Evolutionary conservation across 2,888 invertebrate genomes (phyloP), one percentile per base, ranked within the genome.

Genomic region (Hypomecis atomaria): DNA sequence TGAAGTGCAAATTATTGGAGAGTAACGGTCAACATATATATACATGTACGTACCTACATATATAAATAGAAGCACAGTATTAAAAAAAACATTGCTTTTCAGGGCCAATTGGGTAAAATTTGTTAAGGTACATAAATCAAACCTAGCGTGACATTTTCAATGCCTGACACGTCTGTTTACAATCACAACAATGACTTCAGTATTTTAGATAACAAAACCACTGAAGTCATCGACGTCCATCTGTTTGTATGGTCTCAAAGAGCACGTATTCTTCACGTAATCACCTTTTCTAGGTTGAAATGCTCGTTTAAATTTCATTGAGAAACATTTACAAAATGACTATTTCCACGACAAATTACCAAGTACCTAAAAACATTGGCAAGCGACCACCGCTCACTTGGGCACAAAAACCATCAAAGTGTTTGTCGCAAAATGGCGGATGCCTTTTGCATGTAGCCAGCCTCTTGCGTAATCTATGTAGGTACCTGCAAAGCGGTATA

Each of bases 361-460:
- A 69, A 73, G 72, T 65, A 23, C 23, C 23, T 23, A 77, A 78
- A 81, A 81, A 75, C 75, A 77, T 79, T 76, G 70, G 71, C 69
- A 71, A 77, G 73, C 71, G 71, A 70, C 70, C 75, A 75, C 86
- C 87, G 83, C 74, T 88, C 87, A 89, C 88, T 86, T 85, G 83
- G 77, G 75, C 77, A 76, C 80, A 85, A 85, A 87, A 88, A 84
- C 81, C 82, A 83, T 83, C 80, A 83, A 81, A 81, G 77, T 79
- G 78, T 75, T 85, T 83, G 82, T 88, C 86, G 73, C 85, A 90
- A 90, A 86, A 90, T 88, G 89, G 88, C 89, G 87, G 86, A 82
- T 80, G 73, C 78, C 76, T 83, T 77, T 81, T 79, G 79, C 79
- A 78, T 81, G 78, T 75, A 78, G 74, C 72, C 76, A 73, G 71